Evolutionary conservation across 2,113 vertebrate species (phyloP).

Genomic region (Canis aureus): DNA sequence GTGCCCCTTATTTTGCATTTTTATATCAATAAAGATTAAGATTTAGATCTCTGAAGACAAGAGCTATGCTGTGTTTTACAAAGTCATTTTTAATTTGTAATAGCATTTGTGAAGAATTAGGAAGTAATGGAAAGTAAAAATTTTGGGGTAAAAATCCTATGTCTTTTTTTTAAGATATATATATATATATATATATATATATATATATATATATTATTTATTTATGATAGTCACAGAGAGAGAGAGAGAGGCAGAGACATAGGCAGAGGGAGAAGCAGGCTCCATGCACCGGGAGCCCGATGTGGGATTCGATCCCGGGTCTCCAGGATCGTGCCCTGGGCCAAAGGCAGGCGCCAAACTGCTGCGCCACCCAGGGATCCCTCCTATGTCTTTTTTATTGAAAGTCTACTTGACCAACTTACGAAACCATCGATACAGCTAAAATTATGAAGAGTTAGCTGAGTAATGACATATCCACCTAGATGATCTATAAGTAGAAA

Average conservation of each 20-base stretch:
- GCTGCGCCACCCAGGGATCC: too few relatives aligned
- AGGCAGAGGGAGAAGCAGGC: too few relatives aligned
- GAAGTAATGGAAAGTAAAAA: neutral
- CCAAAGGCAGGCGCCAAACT: too few relatives aligned
- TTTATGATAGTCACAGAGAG: too few relatives aligned
- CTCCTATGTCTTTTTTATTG: neutral
- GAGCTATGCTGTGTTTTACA: neutral
- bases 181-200: too few relatives aligned
- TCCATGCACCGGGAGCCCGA: too few relatives aligned
- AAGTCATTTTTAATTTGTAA: neutral
- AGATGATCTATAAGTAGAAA: neutral
- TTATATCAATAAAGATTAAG: slow-evolving; percentile 28
- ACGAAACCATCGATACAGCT: neutral
- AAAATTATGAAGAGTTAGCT: neutral
- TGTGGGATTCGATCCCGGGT: too few relatives aligned
- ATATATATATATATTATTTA: too few relatives aligned
- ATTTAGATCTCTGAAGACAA: neutral
- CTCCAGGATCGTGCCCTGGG: too few relatives aligned
- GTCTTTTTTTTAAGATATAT: too few relatives aligned
- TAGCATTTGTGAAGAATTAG: neutral
- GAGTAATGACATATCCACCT: neutral
- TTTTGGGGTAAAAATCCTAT: neutral
- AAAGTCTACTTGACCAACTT: neutral
- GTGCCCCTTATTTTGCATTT: neutral
- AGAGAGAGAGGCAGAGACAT: too few relatives aligned